Conservation (phyloP, 2,113 vertebrate genomes). For the Brachypteracias leptosomus region DNA sequence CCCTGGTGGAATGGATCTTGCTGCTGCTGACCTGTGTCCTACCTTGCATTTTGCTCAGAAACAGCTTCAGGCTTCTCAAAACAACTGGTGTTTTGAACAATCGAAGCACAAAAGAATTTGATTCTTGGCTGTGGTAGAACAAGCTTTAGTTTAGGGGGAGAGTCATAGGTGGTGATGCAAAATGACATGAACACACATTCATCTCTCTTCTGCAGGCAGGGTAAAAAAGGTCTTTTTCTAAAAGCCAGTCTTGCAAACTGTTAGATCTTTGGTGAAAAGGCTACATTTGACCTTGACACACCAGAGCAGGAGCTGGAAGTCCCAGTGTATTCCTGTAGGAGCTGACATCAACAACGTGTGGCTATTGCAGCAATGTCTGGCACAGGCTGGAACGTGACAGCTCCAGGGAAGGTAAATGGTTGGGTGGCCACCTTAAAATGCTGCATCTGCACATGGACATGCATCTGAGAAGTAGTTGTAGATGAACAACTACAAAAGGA, state of each 20-base stretch:
- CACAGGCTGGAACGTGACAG: not conserved
- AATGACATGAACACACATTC: not conserved
- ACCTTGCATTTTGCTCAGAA: not conserved
- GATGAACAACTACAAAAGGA: not conserved
- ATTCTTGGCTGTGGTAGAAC: not conserved
- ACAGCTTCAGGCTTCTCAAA: not conserved
- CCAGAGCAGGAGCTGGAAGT: not conserved
- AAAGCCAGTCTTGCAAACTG: not conserved
- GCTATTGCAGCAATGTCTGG: not conserved
- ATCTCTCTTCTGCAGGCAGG: not conserved
- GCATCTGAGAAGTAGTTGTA: not conserved
- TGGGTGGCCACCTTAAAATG: not conserved
- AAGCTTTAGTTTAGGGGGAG: not conserved
- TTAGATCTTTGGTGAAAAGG: not conserved
- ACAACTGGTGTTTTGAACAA: not conserved
- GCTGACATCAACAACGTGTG: not conserved
- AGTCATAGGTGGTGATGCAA: too few species aligned
- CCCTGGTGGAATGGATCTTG: not conserved
- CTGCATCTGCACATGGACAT: not conserved
- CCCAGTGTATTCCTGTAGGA: rapidly evolving
- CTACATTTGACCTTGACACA: rapidly evolving
- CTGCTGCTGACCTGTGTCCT: not conserved
- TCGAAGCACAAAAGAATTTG: not conserved
- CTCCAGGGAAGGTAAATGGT: not conserved
- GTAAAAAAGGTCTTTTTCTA: not conserved